Evolutionary conservation across 2,888 invertebrate genomes (phyloP), one percentile per base, ranked within the genome.

Genomic region (Trachelus iudaicus): DNA sequence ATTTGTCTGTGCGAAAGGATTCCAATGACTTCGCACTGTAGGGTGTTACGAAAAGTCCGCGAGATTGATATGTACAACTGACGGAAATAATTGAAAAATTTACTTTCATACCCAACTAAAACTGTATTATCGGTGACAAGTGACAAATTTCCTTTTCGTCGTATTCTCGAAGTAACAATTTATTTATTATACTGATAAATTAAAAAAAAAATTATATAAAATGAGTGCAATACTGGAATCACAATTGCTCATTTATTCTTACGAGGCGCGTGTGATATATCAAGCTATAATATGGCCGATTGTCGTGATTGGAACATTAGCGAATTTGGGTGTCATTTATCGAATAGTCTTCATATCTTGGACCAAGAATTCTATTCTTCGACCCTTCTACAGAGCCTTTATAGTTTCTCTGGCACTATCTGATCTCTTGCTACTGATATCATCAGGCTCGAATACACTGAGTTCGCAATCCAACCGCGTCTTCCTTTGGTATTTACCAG

Each of bases 231-330:
- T 74, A 30, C 74, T 35, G 34, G 79, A 79, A 68, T 40, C 31
- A 13, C 34, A 56, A 71, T 34, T 79, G 23, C 69, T 81, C 11
- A 79, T 83, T 11, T 82, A 83, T 69, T 69, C 80, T 2, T 73
- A 75, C 1, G 79, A 79, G 30, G 69, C 79, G 4, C 81, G 87
- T 75, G 74, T 84, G 3, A 73, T 80, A 69, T 86, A 85, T 69
- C 85, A 85, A 80, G 76, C 81, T 11, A 77, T 87, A 11, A 77
- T 87, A 3, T 88, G 87, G 85, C 87, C 87, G 1, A 80, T 83
- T 2, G 80, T 88, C 35, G 79, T 85, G 1, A 35, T 85, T 56
- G 87, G 87, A 33, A 40, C 85, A 4, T 69, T 86, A 30, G 83
- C 82, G 2, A 88, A 88, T 77, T 15, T 83, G 3, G 83, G 82